These are phyloP conservation scores for Illadopsis cleaveri DNA, from an alignment of 2,113 vertebrate genomes.

Conservation along the genomic window DNA sequence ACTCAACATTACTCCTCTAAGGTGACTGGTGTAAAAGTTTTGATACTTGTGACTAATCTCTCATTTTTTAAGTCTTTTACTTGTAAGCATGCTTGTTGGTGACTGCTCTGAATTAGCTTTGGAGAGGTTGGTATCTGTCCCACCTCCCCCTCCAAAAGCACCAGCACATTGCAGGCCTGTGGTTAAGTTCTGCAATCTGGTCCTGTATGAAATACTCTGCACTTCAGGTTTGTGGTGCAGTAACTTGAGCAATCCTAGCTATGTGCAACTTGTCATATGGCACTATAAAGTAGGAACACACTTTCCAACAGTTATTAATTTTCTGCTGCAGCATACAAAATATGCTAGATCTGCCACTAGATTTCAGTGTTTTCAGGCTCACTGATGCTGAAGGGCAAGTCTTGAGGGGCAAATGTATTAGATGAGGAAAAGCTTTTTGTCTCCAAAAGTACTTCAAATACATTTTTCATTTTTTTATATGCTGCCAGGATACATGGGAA, in stretches of 20 bases:
- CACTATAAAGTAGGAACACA: not conserved
- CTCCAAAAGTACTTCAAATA: not conserved
- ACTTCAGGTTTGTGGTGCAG: constrained; percentile 34
- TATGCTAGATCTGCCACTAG: not conserved
- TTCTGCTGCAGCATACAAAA: not conserved
- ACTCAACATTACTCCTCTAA: fast-evolving
- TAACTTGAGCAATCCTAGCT: constrained; percentile 46
- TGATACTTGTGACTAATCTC: not conserved
- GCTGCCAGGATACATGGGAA: not conserved
- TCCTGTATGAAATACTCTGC: constrained; percentile 23
- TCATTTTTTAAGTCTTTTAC: not conserved
- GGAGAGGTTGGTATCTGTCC: not conserved
- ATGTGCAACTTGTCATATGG: constrained; percentile 18
- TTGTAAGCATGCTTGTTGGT: not conserved
- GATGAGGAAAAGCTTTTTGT: not conserved
- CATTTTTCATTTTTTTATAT: not conserved
- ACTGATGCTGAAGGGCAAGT: not conserved
- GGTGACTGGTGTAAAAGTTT: not conserved
- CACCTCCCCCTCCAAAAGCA: not conserved
- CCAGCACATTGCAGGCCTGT: not conserved
- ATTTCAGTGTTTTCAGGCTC: not conserved
- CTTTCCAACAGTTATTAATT: constrained; percentile 4
- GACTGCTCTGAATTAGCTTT: not conserved
- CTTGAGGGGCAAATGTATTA: not conserved
- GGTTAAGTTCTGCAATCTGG: constrained; percentile 58